Evolutionary conservation across 2,888 invertebrate genomes (phyloP), one percentile per base, ranked within the genome.

Genomic region (Carpatolechia fugitivella): DNA sequence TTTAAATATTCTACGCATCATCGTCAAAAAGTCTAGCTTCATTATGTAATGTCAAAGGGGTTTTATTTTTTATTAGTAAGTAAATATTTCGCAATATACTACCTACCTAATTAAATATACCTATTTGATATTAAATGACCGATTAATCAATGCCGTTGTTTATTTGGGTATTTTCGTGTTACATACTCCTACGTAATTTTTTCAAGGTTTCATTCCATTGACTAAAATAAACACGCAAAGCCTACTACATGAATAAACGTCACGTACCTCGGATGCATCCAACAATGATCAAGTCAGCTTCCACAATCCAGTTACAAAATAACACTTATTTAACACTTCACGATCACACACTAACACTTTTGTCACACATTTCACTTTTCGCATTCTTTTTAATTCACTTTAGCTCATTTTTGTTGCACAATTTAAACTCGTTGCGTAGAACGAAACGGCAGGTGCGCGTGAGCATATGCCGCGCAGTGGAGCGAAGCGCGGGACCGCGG

Each of bases 221-320:
- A 41, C 18, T 16, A 18, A 11, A 18, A 41, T 4, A 16, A 41
- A 18, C 3, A 14, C 35, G 13, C 13, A 35, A 20, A 41, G 14
- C 20, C 18, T 41, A 38, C 13, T 5, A 16, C 40, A 8, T 4
- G 24, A 41, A 41, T 18, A 20, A 41, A 20, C 10, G 20, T 41
- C 40, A 44, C 44, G 24, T 44, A 44, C 44, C 44, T 44, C 24
- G 13, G n/a, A 44, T 44, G 44, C 44, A 44, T 44, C 44, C 44
- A 44, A 24, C 13, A n/a, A 44, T 29, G 3, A 44, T 24, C 20
- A 44, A 29, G 10, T 13, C 41, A 13, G 16, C 38, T 13, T 38
- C 16, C 44, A 29, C 44, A 44, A 24, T 24, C 24, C 24, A 24
- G 24, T 24, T 24, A 24, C 24, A 24, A n/a, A 8, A 13, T 11